These are phyloP conservation scores for Xiphophorus hellerii DNA, from an alignment of 2,113 vertebrate genomes.

Conservation along the genomic window DNA sequence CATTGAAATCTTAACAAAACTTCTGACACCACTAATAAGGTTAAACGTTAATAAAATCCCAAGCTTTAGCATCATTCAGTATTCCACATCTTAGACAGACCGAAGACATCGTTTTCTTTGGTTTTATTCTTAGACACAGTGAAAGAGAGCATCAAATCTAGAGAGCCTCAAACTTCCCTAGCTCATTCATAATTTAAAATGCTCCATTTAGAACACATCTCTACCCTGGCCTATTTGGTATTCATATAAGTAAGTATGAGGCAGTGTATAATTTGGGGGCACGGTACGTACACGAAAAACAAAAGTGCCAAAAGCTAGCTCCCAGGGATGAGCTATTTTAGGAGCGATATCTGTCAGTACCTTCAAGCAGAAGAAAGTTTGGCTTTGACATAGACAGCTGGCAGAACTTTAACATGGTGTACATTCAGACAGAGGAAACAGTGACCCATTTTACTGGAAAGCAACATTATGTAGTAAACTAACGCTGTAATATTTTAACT, in stretches of 20 bases:
- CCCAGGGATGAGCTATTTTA: constrained; percentile 10
- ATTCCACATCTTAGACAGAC: neutral
- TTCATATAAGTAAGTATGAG: constrained; percentile 40
- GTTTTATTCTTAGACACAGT: neutral
- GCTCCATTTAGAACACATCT: constrained; percentile 45
- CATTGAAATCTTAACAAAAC: neutral
- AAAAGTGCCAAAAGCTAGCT: neutral
- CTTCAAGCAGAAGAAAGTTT: constrained; percentile 12
- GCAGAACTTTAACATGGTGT: constrained; percentile 1
- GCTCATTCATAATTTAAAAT: constrained; percentile 60
- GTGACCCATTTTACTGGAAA: neutral
- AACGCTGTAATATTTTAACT: neutral
- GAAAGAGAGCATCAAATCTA: constrained; percentile 3
- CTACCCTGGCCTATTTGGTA: constrained; percentile 48
- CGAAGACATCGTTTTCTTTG: neutral
- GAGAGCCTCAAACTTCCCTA: constrained; percentile 24
- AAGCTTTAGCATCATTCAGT: neutral
- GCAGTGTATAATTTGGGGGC: constrained; percentile 33
- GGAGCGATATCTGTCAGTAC: constrained; percentile 18
- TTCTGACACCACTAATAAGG: neutral
- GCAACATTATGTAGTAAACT: neutral
- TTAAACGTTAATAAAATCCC: neutral
- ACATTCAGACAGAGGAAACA: neutral
- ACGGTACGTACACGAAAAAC: constrained; percentile 25
- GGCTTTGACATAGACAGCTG: constrained; percentile 7